Base-by-base conservation (phyloP, 2,797 vertebrate genomes). In the Eutrigla gurnardus region DNA sequence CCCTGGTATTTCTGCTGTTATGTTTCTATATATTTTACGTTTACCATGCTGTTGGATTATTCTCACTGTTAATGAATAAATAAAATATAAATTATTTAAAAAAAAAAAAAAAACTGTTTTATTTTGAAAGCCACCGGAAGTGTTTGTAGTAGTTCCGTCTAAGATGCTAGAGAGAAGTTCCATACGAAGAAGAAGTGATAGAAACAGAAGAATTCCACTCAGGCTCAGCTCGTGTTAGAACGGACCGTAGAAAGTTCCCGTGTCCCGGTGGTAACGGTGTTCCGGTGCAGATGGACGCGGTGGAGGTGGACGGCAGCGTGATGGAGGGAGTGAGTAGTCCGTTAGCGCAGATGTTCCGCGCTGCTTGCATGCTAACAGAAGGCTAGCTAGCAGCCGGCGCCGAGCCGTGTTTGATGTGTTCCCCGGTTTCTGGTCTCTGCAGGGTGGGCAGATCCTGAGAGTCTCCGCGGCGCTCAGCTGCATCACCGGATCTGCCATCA, bases 371-470 rank as follows among this genome's bases (percentile, higher is more conserved):
- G 87, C 86, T 90, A 89, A 52, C 76, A 58, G 4, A 25, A 39
- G 32, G 81, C 75, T 77, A 85, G 36, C 70, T 63, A 68, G 68
- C 73, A 14, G 50, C 50, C 58, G 73, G 65, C 55, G 35, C 47
- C 14, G 35, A 14, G 59, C 3, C n/a, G 8, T 47, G 55, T 65
- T 33, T 49, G 14, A 25, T 60, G 11, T 75, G 6, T 65, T 61
- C 50, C 7, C 60, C 50, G 76, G 36, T 35, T 1, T 36, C 67
- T 47, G 15, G 87, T 61, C 74, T 61, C 67, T 6, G 5, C 85
- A 99, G 98, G 98, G 98, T 43, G 98, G 98, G 37, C 98, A 99
- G 94, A 98, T 99, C 82, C 86, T 99, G 32, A 88, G 98, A 32
- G 90, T 98, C 9, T 96, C 95, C 36, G 96, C 96, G 7, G 95